Conservation (phyloP, 2,113 vertebrate genomes). For the Balaeniceps rex region DNA sequence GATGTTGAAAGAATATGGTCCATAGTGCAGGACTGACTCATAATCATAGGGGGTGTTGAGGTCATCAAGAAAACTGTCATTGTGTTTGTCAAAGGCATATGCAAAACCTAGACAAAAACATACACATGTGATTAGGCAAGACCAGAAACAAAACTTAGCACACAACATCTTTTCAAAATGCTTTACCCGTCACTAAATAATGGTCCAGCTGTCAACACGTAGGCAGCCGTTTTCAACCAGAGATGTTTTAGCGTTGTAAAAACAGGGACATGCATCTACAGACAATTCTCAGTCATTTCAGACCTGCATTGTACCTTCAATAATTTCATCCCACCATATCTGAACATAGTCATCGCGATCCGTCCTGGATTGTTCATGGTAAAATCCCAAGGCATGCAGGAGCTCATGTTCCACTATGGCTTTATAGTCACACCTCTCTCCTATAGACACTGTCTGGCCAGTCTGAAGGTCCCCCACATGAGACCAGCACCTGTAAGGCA, state of each 20-base stretch:
- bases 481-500: constrained; percentile 79
- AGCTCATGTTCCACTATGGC: constrained; percentile 83
- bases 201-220: background rate
- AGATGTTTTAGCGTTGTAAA: background rate
- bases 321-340: constrained; percentile 81
- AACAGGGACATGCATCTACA: background rate
- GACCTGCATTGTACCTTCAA: constrained; percentile 52
- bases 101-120: background rate
- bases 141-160: background rate
- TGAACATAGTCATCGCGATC: constrained; percentile 82
- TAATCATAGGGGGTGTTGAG: background rate
- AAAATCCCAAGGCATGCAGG: constrained; percentile 83
- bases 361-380: constrained; percentile 81
- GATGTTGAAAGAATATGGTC: background rate
- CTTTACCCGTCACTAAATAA: background rate
- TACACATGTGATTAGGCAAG: background rate
- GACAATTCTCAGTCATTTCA: background rate
- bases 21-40: background rate
- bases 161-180: background rate
- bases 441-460: constrained; percentile 80
- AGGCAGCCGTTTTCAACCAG: background rate
- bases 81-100: background rate
- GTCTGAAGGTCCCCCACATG: constrained; percentile 71
- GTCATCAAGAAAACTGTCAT: background rate
- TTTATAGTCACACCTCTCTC: constrained; percentile 79